These are phyloP conservation scores for Centropus bengalensis DNA, from an alignment of 2,113 vertebrate genomes.

Conservation along the genomic window DNA sequence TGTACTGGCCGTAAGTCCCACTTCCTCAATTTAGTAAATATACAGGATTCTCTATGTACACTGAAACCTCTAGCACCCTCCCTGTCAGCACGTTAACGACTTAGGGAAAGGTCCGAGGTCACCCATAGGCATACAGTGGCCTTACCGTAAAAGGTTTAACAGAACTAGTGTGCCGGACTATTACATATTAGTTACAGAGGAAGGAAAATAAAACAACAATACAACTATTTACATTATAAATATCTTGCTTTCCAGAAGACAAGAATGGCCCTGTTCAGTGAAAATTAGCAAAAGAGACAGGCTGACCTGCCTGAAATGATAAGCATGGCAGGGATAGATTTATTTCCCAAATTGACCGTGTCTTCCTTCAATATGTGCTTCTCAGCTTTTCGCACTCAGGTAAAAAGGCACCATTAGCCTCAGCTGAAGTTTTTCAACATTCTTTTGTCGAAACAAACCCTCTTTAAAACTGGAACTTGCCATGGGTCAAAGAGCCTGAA, in stretches of 20 bases:
- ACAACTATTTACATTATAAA: constrained; percentile 74
- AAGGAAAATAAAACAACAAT: constrained; percentile 16
- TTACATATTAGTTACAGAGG: constrained; percentile 62
- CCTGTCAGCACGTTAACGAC: constrained; percentile 10
- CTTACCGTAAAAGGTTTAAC: constrained; percentile 44
- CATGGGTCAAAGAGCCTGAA: not conserved
- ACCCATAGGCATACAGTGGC: constrained; percentile 38
- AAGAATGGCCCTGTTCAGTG: constrained; percentile 54
- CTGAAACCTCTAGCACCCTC: constrained; percentile 38
- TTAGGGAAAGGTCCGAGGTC: constrained; percentile 38
- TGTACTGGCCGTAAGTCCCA: constrained; percentile 97
- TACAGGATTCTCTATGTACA: constrained; percentile 89
- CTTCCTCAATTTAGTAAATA: constrained; percentile 81
- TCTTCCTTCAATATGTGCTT: not conserved
- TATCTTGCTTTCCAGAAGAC: constrained; percentile 62
- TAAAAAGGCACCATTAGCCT: constrained; percentile 48
- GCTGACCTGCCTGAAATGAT: constrained; percentile 26
- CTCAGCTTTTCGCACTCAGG: not conserved
- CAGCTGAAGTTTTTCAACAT: constrained; percentile 32
- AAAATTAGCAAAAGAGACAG: constrained; percentile 36
- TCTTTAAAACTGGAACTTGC: constrained; percentile 23
- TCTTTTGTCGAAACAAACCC: constrained; percentile 30
- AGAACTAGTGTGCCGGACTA: constrained; percentile 21
- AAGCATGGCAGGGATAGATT: not conserved
- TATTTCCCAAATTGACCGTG: not conserved